A percentile compares a stretch with the other conserved stretches of the same genome.
These are phyloP conservation scores for Peribatodes rhomboidaria DNA, from an alignment of 2,888 invertebrate species.

Conservation along the genomic window DNA sequence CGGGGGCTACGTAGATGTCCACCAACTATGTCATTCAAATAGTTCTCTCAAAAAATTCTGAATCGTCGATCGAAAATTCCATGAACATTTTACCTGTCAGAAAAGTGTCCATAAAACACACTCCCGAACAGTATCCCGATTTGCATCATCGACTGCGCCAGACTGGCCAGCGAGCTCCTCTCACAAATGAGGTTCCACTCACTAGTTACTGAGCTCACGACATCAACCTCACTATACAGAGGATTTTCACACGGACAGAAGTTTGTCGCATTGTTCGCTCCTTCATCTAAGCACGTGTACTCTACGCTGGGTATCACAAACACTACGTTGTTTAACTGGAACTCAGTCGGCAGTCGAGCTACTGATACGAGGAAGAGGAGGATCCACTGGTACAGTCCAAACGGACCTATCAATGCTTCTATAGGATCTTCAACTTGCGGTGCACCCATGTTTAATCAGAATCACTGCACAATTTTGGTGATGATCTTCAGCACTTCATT, in stretches of 20 bases:
- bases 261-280: slow-evolving; percentile 68
- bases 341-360: slow-evolving; percentile 85
- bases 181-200: slow-evolving; percentile 88
- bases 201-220: slow-evolving; percentile 85
- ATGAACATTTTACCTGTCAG: slow-evolving; percentile 81
- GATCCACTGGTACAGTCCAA: slow-evolving; percentile 85
- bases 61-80: no score
- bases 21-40: no score
- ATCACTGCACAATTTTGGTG: background rate
- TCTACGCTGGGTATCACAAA: slow-evolving; percentile 85
- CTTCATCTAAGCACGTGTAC: slow-evolving; percentile 76
- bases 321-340: slow-evolving; percentile 85
- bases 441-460: background rate
- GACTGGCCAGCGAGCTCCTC: slow-evolving; percentile 80
- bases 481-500: background rate
- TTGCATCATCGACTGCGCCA: slow-evolving; percentile 85
- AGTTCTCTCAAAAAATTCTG: no score
- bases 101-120: slow-evolving; percentile 82
- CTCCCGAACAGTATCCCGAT: slow-evolving; percentile 86
- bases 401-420: slow-evolving; percentile 81
- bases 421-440: slow-evolving; percentile 57
- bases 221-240: slow-evolving; percentile 82
- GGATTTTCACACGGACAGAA: slow-evolving; percentile 77
- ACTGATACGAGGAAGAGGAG: slow-evolving; percentile 79
- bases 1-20: no score